Base-by-base conservation (phyloP, 1,140 invertebrate species). In the Cephus cinctus region DNA sequence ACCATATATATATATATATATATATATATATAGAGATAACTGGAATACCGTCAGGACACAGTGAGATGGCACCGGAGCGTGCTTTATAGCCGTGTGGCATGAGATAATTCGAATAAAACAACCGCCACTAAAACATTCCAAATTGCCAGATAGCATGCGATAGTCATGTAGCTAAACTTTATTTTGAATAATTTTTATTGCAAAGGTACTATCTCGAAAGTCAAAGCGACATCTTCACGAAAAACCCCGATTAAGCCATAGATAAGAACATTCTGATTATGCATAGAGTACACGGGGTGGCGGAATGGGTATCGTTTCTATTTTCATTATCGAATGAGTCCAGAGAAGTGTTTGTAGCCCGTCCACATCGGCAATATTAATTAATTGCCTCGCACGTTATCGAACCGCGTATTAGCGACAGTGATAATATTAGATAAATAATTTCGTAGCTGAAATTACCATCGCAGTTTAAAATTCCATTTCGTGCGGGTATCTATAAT, bases 131-230 rank as follows among this genome's bases (percentile, higher is more conserved):
- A 56, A 59, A 59, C 30, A 45, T 59, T 56, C 56, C 57, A 56
- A 53, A 59, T 56, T 53, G 50, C 47, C 50, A 38, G 39, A 40
- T 47, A 20, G 56, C 57, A 59, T 48, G 57, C 53, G 47, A 59
- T 53, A 53, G 44, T 43, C 8, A 2, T 36, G 9, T 9, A 11
- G 11, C 9, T 18, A 36, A 36, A 36, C 8, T 4, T 36, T 12
- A 12, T 12, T 6, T 18, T 9, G 9, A 18, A 15, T 36, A 15
- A 18, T 52, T 59, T 59, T 53, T 56, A 52, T 48, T 47, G 47
- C 35, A 16, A 15, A 56, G 43, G 43, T 41, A 47, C 42, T 27
- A 52, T 45, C 43, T 46, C 50, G 46, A 50, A 55, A 58, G 50
- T 56, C 50, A 56, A 50, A 39, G 47, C 47, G 50, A 55, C 35